Percentiles rank a stretch among this genome's conserved stretches.
Conservation (phyloP, 2,113 vertebrate species). For the Mionectes macconnelli region DNA sequence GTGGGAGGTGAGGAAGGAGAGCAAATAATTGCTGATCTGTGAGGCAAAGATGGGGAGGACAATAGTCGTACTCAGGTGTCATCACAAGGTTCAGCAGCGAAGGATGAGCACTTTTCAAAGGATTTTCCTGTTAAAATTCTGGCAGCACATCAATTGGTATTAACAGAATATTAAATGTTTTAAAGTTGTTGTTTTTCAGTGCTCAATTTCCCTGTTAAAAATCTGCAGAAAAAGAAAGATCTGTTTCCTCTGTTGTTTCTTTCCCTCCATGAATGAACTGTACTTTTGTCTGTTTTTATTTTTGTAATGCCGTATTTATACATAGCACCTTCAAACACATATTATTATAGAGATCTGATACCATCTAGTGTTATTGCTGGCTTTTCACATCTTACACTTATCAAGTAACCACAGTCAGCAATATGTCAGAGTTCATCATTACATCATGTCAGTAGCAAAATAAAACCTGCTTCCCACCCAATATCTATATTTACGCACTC, state of each 20-base stretch:
- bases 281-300: slow-evolving; percentile 36
- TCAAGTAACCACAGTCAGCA: slow-evolving; percentile 66
- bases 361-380: slow-evolving; percentile 50
- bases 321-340: slow-evolving; percentile 35
- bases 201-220: slow-evolving; percentile 33
- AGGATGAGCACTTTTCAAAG: neutral
- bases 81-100: neutral
- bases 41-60: neutral
- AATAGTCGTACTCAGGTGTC: neutral
- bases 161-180: slow-evolving; percentile 31
- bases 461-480: slow-evolving; percentile 18
- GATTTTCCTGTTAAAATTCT: neutral
- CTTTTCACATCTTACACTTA: slow-evolving; percentile 62
- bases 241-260: slow-evolving; percentile 47
- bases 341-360: slow-evolving; percentile 54
- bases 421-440: slow-evolving; percentile 61
- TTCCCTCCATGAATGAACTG: slow-evolving; percentile 20
- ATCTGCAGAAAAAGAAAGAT: slow-evolving; percentile 45
- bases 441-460: slow-evolving; percentile 45
- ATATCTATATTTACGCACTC: slow-evolving; percentile 53
- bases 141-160: slow-evolving; percentile 10
- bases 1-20: neutral
- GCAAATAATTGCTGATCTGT: neutral
- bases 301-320: neutral
- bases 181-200: neutral